Percentiles rank a stretch among this genome's conserved stretches.
These are phyloP conservation scores for Nycticebus coucang DNA, from an alignment of 2,113 vertebrate species.

Conservation along the genomic window DNA sequence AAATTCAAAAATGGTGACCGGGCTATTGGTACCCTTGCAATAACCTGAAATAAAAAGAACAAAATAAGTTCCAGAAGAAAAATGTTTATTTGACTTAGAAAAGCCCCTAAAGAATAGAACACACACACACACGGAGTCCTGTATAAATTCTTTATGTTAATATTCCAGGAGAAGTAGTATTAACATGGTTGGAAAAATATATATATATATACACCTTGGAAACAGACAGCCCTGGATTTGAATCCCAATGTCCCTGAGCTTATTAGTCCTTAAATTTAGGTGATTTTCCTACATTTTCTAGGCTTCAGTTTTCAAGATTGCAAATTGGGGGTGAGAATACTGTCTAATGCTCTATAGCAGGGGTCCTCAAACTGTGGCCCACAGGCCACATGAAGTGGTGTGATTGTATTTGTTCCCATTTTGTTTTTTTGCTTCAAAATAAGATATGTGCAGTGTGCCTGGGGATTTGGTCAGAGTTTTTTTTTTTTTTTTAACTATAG, in stretches of 20 bases:
- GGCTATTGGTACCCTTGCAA: too few relatives aligned
- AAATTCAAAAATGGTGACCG: too few relatives aligned
- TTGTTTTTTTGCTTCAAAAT: too few relatives aligned
- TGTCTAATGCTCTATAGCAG: background rate
- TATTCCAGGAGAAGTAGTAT: background rate
- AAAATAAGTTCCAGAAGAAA: background rate
- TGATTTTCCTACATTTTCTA: slow-evolving; percentile 4
- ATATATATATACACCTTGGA: background rate
- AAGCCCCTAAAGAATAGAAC: slow-evolving; percentile 6
- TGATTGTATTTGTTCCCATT: too few relatives aligned
- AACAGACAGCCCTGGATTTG: background rate
- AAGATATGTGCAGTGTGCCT: too few relatives aligned
- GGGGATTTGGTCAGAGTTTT: too few relatives aligned
- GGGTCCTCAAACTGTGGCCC: too few relatives aligned
- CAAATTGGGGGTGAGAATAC: background rate
- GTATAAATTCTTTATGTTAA: background rate
- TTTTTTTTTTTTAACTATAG: too few relatives aligned
- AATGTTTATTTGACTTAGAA: background rate
- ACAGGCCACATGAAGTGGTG: too few relatives aligned
- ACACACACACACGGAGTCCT: background rate
- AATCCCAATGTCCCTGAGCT: background rate
- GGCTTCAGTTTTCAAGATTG: background rate
- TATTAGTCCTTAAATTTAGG: background rate
- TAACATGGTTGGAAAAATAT: background rate
- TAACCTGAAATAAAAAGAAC: too few relatives aligned